Conservation (phyloP, 2,888 invertebrate species). For the Plagiodera versicolora region DNA sequence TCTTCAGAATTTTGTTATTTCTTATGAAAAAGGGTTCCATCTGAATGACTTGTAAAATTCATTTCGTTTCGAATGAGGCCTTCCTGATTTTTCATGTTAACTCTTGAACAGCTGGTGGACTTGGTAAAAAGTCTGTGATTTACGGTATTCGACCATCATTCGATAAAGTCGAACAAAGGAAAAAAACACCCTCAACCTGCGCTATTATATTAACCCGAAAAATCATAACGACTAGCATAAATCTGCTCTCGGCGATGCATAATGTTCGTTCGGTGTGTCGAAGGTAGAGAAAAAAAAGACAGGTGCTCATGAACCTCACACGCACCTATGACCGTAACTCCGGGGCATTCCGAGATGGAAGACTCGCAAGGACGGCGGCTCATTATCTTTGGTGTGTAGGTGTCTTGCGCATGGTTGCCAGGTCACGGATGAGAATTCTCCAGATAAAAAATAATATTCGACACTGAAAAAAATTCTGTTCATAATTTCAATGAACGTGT, state of each 20-base stretch:
- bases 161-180: slow-evolving; percentile 14
- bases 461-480: no score
- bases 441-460: no score
- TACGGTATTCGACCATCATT: neutral
- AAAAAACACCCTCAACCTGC: slow-evolving; percentile 24
- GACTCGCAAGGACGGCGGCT: slow-evolving; percentile 30
- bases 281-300: slow-evolving; percentile 30
- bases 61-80: no score
- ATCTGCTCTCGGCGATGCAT: slow-evolving; percentile 34
- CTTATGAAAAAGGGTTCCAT: no score
- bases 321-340: slow-evolving; percentile 38
- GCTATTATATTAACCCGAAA: slow-evolving; percentile 27
- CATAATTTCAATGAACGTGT: no score
- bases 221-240: slow-evolving; percentile 38
- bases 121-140: neutral
- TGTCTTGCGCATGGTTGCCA: slow-evolving; percentile 8
- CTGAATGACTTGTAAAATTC: no score
- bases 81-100: no score
- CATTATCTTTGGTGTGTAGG: slow-evolving; percentile 18
- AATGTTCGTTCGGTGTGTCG: slow-evolving; percentile 19
- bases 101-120: neutral
- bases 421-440: neutral
- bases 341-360: slow-evolving; percentile 23
- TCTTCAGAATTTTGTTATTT: no score
- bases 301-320: slow-evolving; percentile 39